phyloP scores from a whole-genome alignment of 2,797 vertebrate genomes.

The Cynopterus sphinx region DNA sequence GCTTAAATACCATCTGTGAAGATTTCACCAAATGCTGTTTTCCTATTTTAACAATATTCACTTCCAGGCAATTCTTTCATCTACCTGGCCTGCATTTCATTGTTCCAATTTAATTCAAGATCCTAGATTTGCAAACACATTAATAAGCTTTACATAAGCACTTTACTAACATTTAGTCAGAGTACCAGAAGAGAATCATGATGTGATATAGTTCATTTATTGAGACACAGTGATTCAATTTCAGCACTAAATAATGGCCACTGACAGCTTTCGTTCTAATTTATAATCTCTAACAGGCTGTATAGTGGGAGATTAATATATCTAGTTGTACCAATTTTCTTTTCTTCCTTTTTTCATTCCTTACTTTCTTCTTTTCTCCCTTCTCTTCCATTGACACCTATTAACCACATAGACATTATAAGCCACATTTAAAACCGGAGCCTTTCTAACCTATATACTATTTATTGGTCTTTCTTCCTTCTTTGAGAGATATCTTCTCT shows the following conservation, averaged over 20 bases:
- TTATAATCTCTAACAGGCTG: neutral
- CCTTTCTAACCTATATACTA: neutral
- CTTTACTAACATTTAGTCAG: slow-evolving; percentile 30
- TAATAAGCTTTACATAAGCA: slow-evolving; percentile 30
- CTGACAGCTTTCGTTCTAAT: neutral
- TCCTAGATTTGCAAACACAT: slow-evolving; percentile 4
- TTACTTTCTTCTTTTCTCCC: neutral
- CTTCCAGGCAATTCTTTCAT: slow-evolving; percentile 4
- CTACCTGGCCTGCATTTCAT: neutral
- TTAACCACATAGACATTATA: neutral
- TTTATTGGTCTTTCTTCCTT: neutral
- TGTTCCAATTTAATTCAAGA: neutral
- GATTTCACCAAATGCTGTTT: slow-evolving; percentile 8
- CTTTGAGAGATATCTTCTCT: neutral
- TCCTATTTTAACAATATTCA: slow-evolving; percentile 16
- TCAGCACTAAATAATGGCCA: neutral
- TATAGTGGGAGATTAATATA: neutral
- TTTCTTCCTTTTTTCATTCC: neutral
- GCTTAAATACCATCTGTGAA: neutral
- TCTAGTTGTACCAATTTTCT: neutral
- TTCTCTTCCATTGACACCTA: neutral
- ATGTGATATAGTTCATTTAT: neutral
- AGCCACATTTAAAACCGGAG: neutral
- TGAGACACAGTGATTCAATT: neutral
- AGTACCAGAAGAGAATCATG: neutral